These are phyloP conservation scores for Heliconius congener DNA, from an alignment of 1,140 invertebrate genomes.

Conservation along the genomic window DNA sequence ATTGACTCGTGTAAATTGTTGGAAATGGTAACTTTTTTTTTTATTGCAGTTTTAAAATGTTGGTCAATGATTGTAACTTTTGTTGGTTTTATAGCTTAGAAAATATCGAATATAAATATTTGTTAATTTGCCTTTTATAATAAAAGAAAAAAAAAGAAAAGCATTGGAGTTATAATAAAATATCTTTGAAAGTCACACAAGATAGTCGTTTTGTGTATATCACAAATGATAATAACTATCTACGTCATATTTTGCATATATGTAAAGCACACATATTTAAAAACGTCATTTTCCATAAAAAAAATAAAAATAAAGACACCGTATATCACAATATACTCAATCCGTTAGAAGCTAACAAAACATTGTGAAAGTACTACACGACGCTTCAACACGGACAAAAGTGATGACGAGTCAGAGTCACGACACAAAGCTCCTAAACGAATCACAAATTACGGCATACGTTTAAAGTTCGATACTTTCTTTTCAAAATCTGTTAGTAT, in stretches of 20 bases:
- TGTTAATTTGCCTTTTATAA: too few relatives aligned
- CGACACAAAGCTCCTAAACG: constrained; percentile 32
- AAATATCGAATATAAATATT: too few relatives aligned
- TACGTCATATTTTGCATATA: too few relatives aligned
- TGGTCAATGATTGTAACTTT: background rate
- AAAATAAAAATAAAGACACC: background rate
- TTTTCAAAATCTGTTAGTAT: constrained; percentile 20
- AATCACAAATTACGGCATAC: constrained; percentile 32
- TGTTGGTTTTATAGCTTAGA: background rate
- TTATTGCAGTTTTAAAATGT: background rate
- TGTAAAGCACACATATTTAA: too few relatives aligned
- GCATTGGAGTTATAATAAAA: too few relatives aligned
- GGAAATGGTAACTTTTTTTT: background rate
- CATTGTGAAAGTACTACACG: constrained; percentile 25
- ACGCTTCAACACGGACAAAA: constrained; percentile 17
- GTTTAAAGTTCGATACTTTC: constrained; percentile 22
- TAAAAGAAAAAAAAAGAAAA: too few relatives aligned
- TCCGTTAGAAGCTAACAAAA: constrained; percentile 3
- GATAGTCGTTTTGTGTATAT: too few relatives aligned
- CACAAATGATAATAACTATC: too few relatives aligned
- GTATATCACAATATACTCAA: background rate
- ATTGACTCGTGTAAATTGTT: background rate
- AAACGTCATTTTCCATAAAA: too few relatives aligned
- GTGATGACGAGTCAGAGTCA: constrained; percentile 31
- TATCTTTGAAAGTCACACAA: too few relatives aligned